Evolutionary conservation across 1,140 invertebrate species (phyloP).

Genomic region (Camponotus vicinus): DNA sequence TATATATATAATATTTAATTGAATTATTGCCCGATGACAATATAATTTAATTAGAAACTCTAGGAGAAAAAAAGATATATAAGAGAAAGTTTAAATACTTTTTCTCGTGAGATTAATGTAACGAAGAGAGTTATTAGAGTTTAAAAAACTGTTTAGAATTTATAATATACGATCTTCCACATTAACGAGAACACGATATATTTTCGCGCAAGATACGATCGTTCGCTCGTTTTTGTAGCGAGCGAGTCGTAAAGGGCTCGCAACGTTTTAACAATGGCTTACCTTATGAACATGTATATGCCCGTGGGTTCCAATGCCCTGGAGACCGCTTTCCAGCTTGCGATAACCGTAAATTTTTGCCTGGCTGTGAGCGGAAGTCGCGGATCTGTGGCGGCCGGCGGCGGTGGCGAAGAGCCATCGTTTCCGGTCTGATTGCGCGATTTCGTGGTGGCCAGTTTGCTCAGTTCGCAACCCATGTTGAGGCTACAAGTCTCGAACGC

Average conservation of each 20-base stretch:
- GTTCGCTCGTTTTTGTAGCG: neutral
- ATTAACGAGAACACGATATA: too few relatives aligned
- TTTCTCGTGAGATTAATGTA: neutral
- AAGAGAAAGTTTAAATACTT: neutral
- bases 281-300: conserved; percentile 96
- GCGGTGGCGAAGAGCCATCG: conserved; percentile 82
- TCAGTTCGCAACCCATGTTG: conserved; percentile 92
- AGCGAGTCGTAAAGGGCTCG: conserved; percentile 10
- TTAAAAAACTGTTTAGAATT: neutral
- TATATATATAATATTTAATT: neutral
- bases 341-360: conserved; percentile 95
- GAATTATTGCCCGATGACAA: neutral
- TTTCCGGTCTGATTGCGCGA: conserved; percentile 83
- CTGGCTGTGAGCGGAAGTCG: conserved; percentile 93
- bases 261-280: neutral
- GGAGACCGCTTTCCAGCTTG: conserved; percentile 95
- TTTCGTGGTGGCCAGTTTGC: conserved; percentile 89
- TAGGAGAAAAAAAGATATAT: neutral
- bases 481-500: conserved; percentile 22
- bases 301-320: conserved; percentile 95
- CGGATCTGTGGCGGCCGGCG: conserved; percentile 90
- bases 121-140: neutral
- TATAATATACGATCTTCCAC: too few relatives aligned
- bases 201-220: conserved; percentile 17
- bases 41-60: neutral